Evolutionary conservation across 2,797 vertebrate species (phyloP).

Genomic region (Propithecus deckenii): DNA sequence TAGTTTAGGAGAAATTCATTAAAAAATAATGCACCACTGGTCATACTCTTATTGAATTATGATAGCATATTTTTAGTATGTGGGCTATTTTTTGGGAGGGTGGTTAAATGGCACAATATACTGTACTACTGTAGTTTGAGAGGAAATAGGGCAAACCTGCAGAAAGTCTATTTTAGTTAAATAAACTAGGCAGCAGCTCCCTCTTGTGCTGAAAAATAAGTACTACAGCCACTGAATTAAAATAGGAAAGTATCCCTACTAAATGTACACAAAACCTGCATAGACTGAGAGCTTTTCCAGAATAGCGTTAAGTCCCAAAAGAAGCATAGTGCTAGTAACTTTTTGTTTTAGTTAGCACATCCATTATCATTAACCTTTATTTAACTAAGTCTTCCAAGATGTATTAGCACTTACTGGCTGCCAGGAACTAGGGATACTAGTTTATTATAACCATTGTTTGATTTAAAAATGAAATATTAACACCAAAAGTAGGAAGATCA

Average conservation of each 20-base stretch:
- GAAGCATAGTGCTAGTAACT: neutral
- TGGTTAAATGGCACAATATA: neutral
- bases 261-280: neutral
- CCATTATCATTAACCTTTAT: neutral
- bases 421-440: neutral
- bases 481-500: neutral
- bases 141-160: neutral
- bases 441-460: neutral
- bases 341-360: neutral
- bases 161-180: neutral
- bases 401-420: neutral
- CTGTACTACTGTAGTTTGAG: neutral
- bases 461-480: neutral
- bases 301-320: neutral
- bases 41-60: neutral
- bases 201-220: constrained; percentile 69
- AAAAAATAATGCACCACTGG: neutral
- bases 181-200: constrained; percentile 77
- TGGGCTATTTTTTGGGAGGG: neutral
- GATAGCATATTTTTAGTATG: neutral
- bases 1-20: neutral
- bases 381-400: neutral
- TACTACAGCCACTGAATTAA: constrained; percentile 41
- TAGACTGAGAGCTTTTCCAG: neutral
- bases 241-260: neutral